Evolutionary conservation across 2,113 vertebrate species (phyloP), one percentile per base, ranked within the genome.

Genomic region (Coreoperca whiteheadi): DNA sequence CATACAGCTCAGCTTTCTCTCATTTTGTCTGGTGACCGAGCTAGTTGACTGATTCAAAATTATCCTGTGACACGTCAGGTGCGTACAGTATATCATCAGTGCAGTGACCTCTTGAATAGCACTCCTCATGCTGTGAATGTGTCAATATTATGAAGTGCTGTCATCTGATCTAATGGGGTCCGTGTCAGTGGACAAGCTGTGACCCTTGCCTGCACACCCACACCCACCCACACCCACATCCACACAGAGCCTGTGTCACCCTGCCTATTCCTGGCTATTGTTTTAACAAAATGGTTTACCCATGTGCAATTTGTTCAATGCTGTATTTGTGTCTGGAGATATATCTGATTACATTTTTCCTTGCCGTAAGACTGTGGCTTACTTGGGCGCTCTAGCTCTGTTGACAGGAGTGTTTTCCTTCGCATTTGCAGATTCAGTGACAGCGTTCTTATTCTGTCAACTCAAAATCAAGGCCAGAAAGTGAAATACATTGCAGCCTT

Each of bases 121-220:
- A 60, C 84, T 76, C 84, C 75, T 90, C 87, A 74, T 79, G 82
- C 85, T 93, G 90, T 82, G 88, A 91, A 93, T 72, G 82, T 93
- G 88, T 92, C 91, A 93, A 90, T 92, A 88, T 94, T 92, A 94
- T 92, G 88, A 94, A 93, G 85, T 89, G 88, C 87, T 93, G 92
- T 92, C 86, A 93, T 92, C 74, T 83, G 91, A 92, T 94, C 91
- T 92, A 73, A 87, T 83, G 86, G 87, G 81, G 82, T 87, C 74
- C 69, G 53, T 90, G 84, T 90, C 79, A 71, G 85, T 83, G 88
- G 88, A 88, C 85, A 88, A 88, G 83, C 73, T 87, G 91, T 69
- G 87, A 91, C 91, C 81, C 82, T 82, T 48, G 72, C 79, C 74
- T 74, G 37, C n/a, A 23, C 56, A 34, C 67, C 16, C 67, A 59